Evolutionary conservation across 2,888 invertebrate species (phyloP).

Genomic region (Drosophila anomalipes): DNA sequence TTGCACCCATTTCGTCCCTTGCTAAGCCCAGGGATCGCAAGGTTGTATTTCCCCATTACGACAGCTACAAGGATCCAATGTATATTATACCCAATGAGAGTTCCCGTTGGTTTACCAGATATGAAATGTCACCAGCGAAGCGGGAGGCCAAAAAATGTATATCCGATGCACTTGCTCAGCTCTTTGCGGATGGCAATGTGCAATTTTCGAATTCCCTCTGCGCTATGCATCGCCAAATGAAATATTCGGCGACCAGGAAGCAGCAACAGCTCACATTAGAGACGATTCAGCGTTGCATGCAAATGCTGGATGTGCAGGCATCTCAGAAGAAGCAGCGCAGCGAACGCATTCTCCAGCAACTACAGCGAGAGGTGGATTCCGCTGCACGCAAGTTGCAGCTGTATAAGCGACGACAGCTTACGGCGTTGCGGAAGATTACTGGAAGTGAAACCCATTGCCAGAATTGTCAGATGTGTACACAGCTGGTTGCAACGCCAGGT

Average conservation of each 20-base stretch:
- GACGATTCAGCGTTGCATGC: constrained; percentile 27
- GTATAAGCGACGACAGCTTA: constrained; percentile 10
- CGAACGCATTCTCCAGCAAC: constrained; percentile 21
- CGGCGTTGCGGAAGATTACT: not conserved
- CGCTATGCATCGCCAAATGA: constrained; percentile 38
- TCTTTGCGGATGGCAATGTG: constrained; percentile 8
- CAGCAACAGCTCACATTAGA: constrained; percentile 16
- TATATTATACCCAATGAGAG: constrained; percentile 49
- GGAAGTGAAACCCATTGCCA: not conserved
- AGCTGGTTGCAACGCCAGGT: not conserved
- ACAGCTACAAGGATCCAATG: constrained; percentile 30
- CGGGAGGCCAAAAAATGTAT: constrained; percentile 52
- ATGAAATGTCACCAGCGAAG: constrained; percentile 52
- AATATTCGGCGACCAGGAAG: not conserved
- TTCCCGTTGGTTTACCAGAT: constrained; percentile 62
- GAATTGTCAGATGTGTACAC: constrained; percentile 46
- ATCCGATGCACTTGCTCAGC: constrained; percentile 27
- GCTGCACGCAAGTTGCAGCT: constrained; percentile 20
- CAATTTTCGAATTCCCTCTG: constrained; percentile 19
- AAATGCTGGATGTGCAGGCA: constrained; percentile 17
- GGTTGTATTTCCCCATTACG: constrained; percentile 20
- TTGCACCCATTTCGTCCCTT: not conserved
- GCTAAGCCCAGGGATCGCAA: not conserved
- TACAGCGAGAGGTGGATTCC: constrained; percentile 49
- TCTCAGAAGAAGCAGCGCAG: not conserved